Base-by-base conservation (phyloP, 2,797 vertebrate genomes). In the Arctocebus calabarensis region DNA sequence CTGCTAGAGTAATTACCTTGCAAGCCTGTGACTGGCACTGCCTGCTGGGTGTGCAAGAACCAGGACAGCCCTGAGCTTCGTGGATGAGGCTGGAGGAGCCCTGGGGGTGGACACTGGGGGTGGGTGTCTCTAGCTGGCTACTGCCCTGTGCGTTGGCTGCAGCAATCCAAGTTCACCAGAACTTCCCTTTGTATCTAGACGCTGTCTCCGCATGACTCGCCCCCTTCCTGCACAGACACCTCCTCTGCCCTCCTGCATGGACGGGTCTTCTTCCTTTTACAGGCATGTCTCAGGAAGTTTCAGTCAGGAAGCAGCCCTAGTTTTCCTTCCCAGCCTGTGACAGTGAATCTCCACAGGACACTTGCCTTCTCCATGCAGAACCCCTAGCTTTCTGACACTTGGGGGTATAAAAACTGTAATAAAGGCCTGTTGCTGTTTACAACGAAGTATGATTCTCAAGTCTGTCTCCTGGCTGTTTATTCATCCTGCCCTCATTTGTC, bases 91-190 rank as follows among this genome's bases (percentile, higher is more conserved):
- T 22, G 5, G 64, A 70, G 43, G 66, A 1, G 1, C 10, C 3
- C 2, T 2, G 22, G 1, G 8, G 22, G 40, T 13, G 43, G 64
- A 7, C 32, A 6, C 13, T 29, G 16, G 3, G 20, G 7, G 4
- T 34, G 13, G 57, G 16, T 32, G 3, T 90, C 79, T 83, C 66
- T 14, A 19, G 43, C 37, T 52, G 29, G 55, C 84, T 43, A 2
- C 62, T 1, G 0, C 23, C 16, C n/a, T 8, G 34, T 43, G 7
- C 37, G 40, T 29, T 1, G 45, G 2, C 45, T 59, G 40, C 43
- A 2, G 0, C 32, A 34, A 0, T 73, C 48, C 79, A 32, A 11
- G 20, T 64, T 34, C 22, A 19, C 59, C 0, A 86, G 23, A 66
- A 32, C 78, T 73, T 52, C 83, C 55, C 57, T 40, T 55, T 73